These are phyloP conservation scores for Danio albolineatus DNA, from an alignment of 2,797 vertebrate genomes.

Conservation along the genomic window DNA sequence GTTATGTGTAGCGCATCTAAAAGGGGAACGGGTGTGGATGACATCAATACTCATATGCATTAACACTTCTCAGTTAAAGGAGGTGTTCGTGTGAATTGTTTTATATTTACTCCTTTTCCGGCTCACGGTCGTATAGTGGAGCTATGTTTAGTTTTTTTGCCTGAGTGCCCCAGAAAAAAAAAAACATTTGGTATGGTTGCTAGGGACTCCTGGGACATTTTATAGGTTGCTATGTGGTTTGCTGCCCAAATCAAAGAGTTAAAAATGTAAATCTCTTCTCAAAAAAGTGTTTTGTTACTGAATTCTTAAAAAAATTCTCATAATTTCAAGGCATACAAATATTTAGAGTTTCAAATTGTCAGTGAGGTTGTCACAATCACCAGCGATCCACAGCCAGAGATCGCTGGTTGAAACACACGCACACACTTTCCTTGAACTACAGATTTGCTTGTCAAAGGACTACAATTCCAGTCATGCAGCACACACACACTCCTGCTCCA, in stretches of 20 bases:
- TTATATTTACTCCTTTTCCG: neutral
- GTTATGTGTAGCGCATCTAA: constrained; percentile 49
- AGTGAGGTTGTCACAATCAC: too few relatives aligned
- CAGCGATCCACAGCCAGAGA: too few relatives aligned
- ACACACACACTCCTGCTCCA: too few relatives aligned
- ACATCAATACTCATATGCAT: constrained; percentile 41
- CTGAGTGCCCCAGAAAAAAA: too few relatives aligned
- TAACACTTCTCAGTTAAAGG: neutral
- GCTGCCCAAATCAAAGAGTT: neutral
- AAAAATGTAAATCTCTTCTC: neutral
- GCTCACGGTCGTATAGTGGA: neutral
- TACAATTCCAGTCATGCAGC: too few relatives aligned
- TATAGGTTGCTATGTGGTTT: too few relatives aligned
- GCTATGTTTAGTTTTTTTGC: neutral
- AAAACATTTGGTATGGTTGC: neutral
- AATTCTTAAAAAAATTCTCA: neutral
- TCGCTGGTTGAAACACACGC: too few relatives aligned
- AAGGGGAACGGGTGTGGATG: constrained; percentile 8
- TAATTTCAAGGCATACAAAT: neutral
- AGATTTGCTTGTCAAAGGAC: too few relatives aligned
- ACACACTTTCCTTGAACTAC: too few relatives aligned
- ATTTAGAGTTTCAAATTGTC: neutral
- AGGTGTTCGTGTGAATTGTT: neutral
- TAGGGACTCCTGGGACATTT: neutral
- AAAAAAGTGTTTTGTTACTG: neutral